Percentiles rank a stretch among this genome's conserved stretches.
Conservation (phyloP, 2,797 vertebrate species). For the Alca torda region DNA sequence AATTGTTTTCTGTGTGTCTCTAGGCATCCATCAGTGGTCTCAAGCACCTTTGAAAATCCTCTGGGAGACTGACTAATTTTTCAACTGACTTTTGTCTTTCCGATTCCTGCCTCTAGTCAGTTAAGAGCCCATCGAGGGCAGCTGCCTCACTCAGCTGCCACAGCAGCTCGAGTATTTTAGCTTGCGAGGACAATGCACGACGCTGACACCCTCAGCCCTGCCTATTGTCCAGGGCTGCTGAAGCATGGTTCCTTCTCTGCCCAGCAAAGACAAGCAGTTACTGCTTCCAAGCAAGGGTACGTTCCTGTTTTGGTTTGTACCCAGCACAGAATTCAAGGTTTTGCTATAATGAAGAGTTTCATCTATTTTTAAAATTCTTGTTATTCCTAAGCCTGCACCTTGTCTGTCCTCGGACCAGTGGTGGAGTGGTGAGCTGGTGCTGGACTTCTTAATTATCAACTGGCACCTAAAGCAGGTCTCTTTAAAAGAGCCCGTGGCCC, state of each 20-base stretch:
- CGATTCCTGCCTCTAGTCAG: not conserved
- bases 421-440: not conserved
- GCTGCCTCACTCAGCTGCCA: not conserved
- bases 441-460: not conserved
- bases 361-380: not conserved
- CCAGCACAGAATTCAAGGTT: rapidly evolving
- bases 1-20: not conserved
- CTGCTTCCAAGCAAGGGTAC: not conserved
- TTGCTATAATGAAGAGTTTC: not conserved
- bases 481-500: not conserved
- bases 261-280: not conserved
- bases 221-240: not conserved
- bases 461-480: not conserved
- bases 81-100: not conserved
- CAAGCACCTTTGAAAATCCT: not conserved
- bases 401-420: not conserved
- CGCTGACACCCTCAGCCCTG: not conserved
- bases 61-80: not conserved
- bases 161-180: not conserved
- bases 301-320: not conserved
- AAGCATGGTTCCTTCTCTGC: not conserved
- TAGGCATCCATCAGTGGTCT: not conserved
- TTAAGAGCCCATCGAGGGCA: not conserved
- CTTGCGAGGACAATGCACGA: not conserved
- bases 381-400: not conserved